Evolutionary conservation across 2,797 vertebrate genomes (phyloP), one percentile per base, ranked within the genome.

Genomic region (Myiothlypis chrysogaster): DNA sequence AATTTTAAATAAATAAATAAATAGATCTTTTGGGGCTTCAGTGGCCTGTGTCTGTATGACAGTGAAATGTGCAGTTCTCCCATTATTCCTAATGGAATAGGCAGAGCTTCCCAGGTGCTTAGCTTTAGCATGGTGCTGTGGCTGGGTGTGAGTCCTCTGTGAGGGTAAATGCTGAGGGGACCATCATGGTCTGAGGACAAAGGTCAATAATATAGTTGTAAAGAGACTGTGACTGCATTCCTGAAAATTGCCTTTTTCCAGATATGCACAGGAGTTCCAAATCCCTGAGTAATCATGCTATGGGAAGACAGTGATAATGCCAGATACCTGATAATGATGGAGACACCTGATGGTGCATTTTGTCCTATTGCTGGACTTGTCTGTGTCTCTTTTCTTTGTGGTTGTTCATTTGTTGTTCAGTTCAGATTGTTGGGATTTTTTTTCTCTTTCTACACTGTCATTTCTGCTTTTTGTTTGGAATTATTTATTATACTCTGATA

Each of bases 141-240:
- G 9, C 49, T 65, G 44, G 12, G 4, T 43, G 43, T 59, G 43
- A 24, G 20, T 22, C 8, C 1, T 55, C 1, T 14, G 32, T 15
- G 35, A 39, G n/a, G 32, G 27, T 47, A 43, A 34, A 19, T 34
- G 43, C 18, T 77, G 81, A 87, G 39, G 35, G 24, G 55, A n/a
- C 24, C 20, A 16, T 68, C 14, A 3, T 5, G 37, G 16, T 68
- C 23, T 52, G 68, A 72, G 30, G 59, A 55, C 30, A 43, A 52
- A 85, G 21, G 19, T 1, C 1, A 0, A 5, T 35, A 13, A 17
- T 43, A 7, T 1, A 23, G 22, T 35, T 76, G 24, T 19, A 70
- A 61, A 41, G 34, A 77, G 35, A 32, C 9, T 68, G 7, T 46
- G 47, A 44, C 44, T 73, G 14, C 21, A 27, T 82, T 37, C 44